Evolutionary conservation across 2,797 vertebrate species (phyloP).

Genomic region (Mus minutoides): DNA sequence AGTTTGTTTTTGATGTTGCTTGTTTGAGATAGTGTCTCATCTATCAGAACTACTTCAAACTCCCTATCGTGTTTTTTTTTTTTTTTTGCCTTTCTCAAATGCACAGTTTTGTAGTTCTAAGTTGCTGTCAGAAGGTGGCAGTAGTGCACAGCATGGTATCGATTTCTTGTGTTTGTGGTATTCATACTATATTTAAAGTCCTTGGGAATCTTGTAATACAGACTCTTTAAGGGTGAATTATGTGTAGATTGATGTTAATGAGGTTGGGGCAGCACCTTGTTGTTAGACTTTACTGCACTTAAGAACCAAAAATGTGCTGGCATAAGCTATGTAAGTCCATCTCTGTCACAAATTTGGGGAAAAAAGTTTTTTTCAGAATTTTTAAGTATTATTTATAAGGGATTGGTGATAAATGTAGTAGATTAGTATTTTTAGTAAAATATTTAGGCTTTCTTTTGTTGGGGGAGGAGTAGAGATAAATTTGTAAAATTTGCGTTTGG

Average conservation of each 20-base stretch:
- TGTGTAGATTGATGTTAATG: neutral
- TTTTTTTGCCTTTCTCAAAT: neutral
- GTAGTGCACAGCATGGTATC: neutral
- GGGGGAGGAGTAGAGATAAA: neutral
- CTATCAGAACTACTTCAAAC: neutral
- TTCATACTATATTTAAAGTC: neutral
- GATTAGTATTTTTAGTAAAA: conserved; percentile 36
- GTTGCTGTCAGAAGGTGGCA: conserved; percentile 62
- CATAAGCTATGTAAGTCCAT: neutral
- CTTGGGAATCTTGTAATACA: neutral
- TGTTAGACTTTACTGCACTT: neutral
- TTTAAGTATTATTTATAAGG: neutral
- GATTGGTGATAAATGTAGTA: neutral
- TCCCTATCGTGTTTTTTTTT: no score
- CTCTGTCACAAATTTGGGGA: neutral
- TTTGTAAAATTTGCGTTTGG: neutral
- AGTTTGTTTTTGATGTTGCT: neutral
- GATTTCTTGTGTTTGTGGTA: neutral
- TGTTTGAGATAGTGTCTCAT: neutral
- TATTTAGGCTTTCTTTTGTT: neutral
- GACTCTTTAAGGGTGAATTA: neutral
- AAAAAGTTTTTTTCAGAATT: neutral
- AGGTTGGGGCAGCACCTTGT: neutral
- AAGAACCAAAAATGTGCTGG: neutral
- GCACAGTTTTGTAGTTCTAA: conserved; percentile 41